phyloP scores from a whole-genome alignment of 64 coral and sea anemone genomes.

The Montipora capricornis region DNA sequence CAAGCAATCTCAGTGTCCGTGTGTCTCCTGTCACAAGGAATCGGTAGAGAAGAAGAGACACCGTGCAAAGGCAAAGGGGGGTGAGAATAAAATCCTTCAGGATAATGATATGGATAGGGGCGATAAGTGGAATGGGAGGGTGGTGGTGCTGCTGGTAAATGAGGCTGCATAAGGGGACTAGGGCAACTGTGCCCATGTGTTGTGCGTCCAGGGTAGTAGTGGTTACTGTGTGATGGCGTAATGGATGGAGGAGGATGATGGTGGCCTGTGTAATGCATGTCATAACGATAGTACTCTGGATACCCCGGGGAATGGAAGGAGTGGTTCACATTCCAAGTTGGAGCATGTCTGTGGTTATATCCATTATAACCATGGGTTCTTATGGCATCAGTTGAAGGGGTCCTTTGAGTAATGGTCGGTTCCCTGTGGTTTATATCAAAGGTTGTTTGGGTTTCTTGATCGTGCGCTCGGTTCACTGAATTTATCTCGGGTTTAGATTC shows the following conservation, averaged over 20 bases:
- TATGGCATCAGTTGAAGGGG: conserved; percentile 34
- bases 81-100: conserved; percentile 52
- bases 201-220: conserved; percentile 70
- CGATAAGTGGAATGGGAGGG: conserved; percentile 41
- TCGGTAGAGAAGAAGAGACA: conserved; percentile 38
- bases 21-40: conserved; percentile 52
- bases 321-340: conserved; percentile 64
- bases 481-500: conserved; percentile 42
- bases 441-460: conserved; percentile 98
- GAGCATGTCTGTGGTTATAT: conserved; percentile 42
- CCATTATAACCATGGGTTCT: conserved; percentile 36
- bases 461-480: conserved; percentile 56
- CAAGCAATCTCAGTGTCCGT: conserved; percentile 83
- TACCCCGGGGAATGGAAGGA: conserved; percentile 55
- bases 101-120: conserved; percentile 66
- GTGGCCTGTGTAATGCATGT: conserved; percentile 68
- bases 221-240: conserved; percentile 45
- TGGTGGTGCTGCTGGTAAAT: conserved; percentile 27
- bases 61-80: conserved; percentile 27
- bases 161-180: conserved; percentile 64
- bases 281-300: conserved; percentile 81
- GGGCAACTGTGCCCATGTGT: conserved; percentile 82
- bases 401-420: conserved; percentile 38
- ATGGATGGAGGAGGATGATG: conserved; percentile 62
- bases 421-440: conserved; percentile 81